Evolutionary conservation across 2,888 invertebrate genomes (phyloP).

Genomic region (Athrips mouffetella): DNA sequence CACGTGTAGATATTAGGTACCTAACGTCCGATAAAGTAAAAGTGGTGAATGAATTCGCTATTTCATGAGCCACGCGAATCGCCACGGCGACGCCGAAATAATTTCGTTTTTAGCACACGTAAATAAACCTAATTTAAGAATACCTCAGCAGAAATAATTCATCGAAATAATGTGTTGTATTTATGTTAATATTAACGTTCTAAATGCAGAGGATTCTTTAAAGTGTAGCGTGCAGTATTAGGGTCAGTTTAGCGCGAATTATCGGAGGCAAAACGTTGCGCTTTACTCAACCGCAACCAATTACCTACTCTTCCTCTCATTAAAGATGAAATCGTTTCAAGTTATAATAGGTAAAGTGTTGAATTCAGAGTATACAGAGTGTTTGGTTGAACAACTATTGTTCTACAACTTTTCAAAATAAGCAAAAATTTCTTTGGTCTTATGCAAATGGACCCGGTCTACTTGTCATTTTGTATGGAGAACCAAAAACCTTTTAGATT

Average conservation of each 20-base stretch:
- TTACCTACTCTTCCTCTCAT: background rate
- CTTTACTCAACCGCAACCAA: too few relatives aligned
- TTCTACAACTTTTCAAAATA: too few relatives aligned
- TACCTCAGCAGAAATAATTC: background rate
- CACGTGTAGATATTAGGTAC: too few relatives aligned
- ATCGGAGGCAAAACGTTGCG: background rate
- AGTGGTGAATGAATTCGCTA: too few relatives aligned
- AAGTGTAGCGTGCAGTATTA: background rate
- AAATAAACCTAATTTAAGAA: conserved; percentile 3
- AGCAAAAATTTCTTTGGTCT: too few relatives aligned
- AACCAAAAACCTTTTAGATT: too few relatives aligned
- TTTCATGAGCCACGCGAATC: conserved; percentile 4
- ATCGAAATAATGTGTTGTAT: background rate
- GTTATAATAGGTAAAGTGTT: too few relatives aligned
- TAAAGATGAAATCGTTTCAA: conserved; percentile 1
- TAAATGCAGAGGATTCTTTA: background rate
- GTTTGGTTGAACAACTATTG: too few relatives aligned
- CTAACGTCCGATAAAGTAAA: too few relatives aligned
- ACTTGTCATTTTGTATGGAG: too few relatives aligned
- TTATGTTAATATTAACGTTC: conserved; percentile 1
- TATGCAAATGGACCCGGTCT: too few relatives aligned
- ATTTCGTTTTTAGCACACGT: conserved; percentile 1
- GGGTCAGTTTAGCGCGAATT: background rate
- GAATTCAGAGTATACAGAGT: too few relatives aligned
- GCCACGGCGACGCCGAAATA: background rate